Evolutionary conservation across 2,888 invertebrate species (phyloP), one percentile per base, ranked within the genome.

Genomic region (Drosophila borborema): DNA sequence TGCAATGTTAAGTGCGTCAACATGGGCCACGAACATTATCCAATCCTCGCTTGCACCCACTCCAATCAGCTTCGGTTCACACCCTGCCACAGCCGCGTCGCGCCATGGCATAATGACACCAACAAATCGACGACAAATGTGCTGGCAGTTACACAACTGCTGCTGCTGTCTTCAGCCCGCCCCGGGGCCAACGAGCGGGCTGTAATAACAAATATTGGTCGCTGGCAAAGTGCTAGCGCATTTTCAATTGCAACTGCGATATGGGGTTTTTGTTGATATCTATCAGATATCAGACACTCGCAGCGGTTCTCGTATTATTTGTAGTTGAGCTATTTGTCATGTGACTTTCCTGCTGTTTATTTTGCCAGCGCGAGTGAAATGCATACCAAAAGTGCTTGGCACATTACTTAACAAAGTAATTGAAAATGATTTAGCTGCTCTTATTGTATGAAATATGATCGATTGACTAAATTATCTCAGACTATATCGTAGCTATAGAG

Each of bases 111-210:
- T 84, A 86, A 89, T 89, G 84, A 86, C 86, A 89, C 86, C 84
- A 86, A 73, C 89, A 83, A 89, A 83, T 86, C 80, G 81, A 74
- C 79, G 79, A 70, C 87, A 86, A 89, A 81, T 89, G 76, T 38
- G 59, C 62, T 60, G 41, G 48, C 55, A 49, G 54, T 54, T 55
- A 69, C 61, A 54, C 34, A 48, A 46, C 31, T 12, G 34, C 28
- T 12, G 34, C 28, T 9, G 48, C 31, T 18, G 3, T 46, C 23
- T 40, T 45, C 31, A 10, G 36, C 45, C 38, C 14, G 55, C 62
- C 48, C 41, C 5, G 5, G 6, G 38, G 41, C 14, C 45, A 20
- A 6, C 41, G 34, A 48, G 43, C 18, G 58, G 56, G 59, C 58
- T 34, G 79, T 68, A 83, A 83, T 72, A 89, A 83, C 84, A 89